A percentile compares a stretch with the other conserved stretches of the same genome.
Evolutionary conservation across 37 sponge, comb jelly and placozoan species (phyloP).

Genomic region (Ianthella basta): DNA sequence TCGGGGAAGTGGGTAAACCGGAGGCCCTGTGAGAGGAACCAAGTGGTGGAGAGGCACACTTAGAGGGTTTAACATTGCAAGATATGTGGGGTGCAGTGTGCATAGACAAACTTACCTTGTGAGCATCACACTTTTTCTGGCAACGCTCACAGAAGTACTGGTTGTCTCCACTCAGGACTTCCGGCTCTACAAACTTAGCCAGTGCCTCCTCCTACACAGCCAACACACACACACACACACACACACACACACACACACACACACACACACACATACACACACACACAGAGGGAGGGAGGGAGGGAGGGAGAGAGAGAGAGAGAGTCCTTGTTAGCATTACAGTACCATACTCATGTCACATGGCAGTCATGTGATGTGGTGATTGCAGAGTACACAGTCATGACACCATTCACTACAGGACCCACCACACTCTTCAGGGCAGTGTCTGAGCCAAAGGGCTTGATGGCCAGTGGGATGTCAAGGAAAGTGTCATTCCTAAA

Average conservation of each 20-base stretch:
- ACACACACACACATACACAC: constrained; percentile 10
- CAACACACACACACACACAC: not conserved
- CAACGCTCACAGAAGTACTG: constrained; percentile 93
- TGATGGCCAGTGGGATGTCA: constrained; percentile 91
- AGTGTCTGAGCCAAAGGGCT: constrained; percentile 77
- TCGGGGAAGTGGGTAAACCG: constrained; percentile 91
- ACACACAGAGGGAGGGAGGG: not conserved
- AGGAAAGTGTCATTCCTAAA: constrained; percentile 81
- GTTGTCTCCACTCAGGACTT: constrained; percentile 79
- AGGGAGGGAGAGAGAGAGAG: too few species aligned
- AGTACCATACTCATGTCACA: too few species aligned
- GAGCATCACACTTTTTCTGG: constrained; percentile 86
- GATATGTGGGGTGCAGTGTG: too few species aligned
- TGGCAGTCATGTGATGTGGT: too few species aligned
- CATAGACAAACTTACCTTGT: constrained; percentile 69
- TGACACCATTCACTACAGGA: not conserved
- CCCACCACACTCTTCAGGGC: constrained; percentile 83
- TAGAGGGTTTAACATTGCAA: not conserved
- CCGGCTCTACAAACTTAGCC: constrained; percentile 84
- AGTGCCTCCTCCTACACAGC: constrained; percentile 81
- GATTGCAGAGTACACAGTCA: too few species aligned
- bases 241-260: not conserved
- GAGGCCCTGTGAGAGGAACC: constrained; percentile 62
- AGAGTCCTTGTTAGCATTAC: too few species aligned
- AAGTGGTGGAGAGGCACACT: not conserved